Percentiles rank a stretch among this genome's conserved stretches.
phyloP scores from a whole-genome alignment of 2,888 invertebrate genomes.

The Lysandra bellargus region DNA sequence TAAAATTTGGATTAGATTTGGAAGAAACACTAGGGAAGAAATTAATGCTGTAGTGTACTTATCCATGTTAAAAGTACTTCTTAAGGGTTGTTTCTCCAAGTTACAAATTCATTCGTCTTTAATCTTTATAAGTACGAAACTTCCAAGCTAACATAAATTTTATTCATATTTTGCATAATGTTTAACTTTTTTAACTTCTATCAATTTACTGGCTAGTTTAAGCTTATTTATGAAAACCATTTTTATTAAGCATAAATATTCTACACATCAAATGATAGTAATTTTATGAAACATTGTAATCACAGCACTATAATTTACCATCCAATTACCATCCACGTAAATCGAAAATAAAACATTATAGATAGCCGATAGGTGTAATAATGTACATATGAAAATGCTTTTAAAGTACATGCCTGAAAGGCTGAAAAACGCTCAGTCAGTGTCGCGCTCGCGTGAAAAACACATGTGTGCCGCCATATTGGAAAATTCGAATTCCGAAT shows the following conservation, averaged over 20 bases:
- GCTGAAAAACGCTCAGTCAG: constrained; percentile 57
- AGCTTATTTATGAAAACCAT: neutral
- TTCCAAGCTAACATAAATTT: too few species aligned
- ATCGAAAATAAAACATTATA: constrained; percentile 7
- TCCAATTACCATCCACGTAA: neutral
- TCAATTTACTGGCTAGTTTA: too few species aligned
- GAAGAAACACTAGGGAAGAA: neutral
- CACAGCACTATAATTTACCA: neutral
- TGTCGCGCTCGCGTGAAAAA: constrained; percentile 54
- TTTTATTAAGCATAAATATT: neutral
- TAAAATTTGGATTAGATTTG: neutral
- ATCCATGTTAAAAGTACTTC: too few species aligned
- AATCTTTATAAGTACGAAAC: too few species aligned
- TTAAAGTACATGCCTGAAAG: constrained; percentile 34
- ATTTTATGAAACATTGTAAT: neutral
- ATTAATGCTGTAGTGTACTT: too few species aligned
- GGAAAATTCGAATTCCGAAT: constrained; percentile 42
- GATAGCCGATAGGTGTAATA: constrained; percentile 3
- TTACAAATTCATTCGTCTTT: neutral
- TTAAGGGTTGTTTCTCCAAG: neutral
- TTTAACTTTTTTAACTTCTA: too few species aligned
- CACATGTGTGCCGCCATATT: constrained; percentile 56
- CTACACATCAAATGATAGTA: neutral
- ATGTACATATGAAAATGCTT: neutral
- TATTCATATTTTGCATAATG: neutral